phyloP scores from a whole-genome alignment of 2,797 vertebrate species.

The Cottoperca gobio region DNA sequence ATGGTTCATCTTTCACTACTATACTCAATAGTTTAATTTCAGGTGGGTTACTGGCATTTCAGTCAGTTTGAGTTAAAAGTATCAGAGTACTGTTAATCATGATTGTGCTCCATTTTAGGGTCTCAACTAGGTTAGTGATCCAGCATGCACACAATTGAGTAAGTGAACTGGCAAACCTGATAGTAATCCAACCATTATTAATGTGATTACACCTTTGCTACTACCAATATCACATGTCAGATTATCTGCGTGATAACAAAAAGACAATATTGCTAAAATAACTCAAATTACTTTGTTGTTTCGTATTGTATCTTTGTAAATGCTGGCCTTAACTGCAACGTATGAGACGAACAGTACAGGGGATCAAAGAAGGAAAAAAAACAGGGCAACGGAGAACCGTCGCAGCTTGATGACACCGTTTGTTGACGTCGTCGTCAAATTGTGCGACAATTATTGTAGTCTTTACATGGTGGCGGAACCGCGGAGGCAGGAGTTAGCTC shows the following conservation, averaged over 20 bases:
- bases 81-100: not conserved
- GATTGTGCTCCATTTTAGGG: not conserved
- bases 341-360: not conserved
- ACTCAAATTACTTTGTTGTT: not conserved
- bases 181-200: not conserved
- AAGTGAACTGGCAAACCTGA: not conserved
- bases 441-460: slow-evolving; percentile 51
- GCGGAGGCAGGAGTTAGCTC: not conserved
- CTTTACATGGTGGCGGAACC: not conserved
- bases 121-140: not conserved
- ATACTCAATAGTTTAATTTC: slow-evolving; percentile 56
- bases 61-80: not conserved
- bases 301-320: not conserved
- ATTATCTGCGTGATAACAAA: not conserved
- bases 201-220: not conserved
- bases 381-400: not conserved
- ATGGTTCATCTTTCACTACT: slow-evolving; percentile 3
- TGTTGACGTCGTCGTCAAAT: slow-evolving; percentile 24
- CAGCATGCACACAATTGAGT: not conserved
- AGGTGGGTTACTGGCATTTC: slow-evolving; percentile 53
- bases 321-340: not conserved
- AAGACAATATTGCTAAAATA: not conserved
- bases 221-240: not conserved
- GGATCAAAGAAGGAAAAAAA: no score
- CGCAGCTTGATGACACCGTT: slow-evolving; percentile 32